phyloP scores from a whole-genome alignment of 2,888 invertebrate genomes.

The Globia sparganii region DNA sequence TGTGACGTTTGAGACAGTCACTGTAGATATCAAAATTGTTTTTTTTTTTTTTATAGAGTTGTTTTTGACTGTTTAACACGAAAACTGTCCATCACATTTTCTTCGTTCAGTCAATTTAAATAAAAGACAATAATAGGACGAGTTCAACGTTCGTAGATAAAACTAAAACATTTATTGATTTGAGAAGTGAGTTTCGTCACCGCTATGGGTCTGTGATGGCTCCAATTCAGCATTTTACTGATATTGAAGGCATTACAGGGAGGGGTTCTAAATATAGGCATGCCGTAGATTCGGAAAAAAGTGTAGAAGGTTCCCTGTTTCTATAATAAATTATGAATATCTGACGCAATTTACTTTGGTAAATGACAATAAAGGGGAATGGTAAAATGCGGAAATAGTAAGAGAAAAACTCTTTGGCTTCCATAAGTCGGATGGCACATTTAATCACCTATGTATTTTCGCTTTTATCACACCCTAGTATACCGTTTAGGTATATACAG shows the following conservation, averaged over 20 bases:
- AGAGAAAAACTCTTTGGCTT: not conserved
- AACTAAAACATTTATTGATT: constrained; percentile 16
- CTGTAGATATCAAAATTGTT: constrained; percentile 10
- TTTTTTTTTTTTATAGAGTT: constrained; percentile 2
- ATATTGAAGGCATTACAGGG: constrained; percentile 33
- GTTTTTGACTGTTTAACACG: constrained; percentile 13
- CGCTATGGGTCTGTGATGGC: constrained; percentile 29
- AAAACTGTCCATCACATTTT: constrained; percentile 23
- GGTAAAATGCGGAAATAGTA: constrained; percentile 10
- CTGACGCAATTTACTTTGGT: constrained; percentile 36
- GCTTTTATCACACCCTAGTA: not conserved
- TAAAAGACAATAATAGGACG: constrained; percentile 12
- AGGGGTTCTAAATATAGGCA: constrained; percentile 43
- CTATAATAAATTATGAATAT: constrained; percentile 46
- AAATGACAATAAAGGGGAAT: constrained; percentile 20
- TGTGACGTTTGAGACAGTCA: constrained; percentile 26
- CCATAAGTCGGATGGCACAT: too few species aligned
- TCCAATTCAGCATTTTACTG: constrained; percentile 53
- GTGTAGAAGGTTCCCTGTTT: constrained; percentile 23
- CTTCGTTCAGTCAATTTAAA: constrained; percentile 18
- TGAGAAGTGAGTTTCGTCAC: constrained; percentile 6
- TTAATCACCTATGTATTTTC: not conserved
- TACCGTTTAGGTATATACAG: not conserved
- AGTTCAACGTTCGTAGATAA: constrained; percentile 38
- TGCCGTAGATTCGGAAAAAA: constrained; percentile 16